Conservation (phyloP, 64 coral and sea anemone genomes). For the Montipora cactus region DNA sequence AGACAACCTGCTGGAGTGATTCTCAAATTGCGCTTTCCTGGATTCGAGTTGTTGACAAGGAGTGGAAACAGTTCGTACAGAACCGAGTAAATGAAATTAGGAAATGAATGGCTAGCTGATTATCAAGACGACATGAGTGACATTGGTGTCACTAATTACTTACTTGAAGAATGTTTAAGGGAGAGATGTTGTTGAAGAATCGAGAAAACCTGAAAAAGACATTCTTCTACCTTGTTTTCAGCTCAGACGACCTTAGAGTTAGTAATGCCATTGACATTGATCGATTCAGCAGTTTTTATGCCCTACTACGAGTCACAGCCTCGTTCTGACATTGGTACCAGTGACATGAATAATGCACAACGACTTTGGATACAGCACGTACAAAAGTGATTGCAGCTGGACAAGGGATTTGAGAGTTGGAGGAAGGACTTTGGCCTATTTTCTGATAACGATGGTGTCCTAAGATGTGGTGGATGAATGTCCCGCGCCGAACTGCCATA, state of each 20-base stretch:
- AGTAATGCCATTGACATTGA: too few relatives aligned
- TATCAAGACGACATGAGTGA: background rate
- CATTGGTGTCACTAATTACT: background rate
- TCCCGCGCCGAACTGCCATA: too few relatives aligned
- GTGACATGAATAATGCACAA: background rate
- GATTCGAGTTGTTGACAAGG: background rate
- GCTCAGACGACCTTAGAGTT: background rate
- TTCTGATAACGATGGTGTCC: background rate
- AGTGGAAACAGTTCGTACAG: conserved; percentile 40
- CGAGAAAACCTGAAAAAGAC: conserved; percentile 16
- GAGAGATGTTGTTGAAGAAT: conserved; percentile 18
- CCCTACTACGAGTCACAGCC: too few relatives aligned
- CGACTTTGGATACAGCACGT: background rate
- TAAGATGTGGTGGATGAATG: too few relatives aligned
- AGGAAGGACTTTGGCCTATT: background rate
- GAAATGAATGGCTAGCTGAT: conserved; percentile 10
- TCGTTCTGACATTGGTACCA: background rate
- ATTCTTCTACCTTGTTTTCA: background rate
- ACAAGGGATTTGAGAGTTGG: background rate
- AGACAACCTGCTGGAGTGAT: conserved; percentile 15
- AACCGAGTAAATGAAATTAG: conserved; percentile 31
- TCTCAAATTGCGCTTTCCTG: background rate
- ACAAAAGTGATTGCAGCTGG: background rate
- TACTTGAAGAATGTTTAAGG: background rate
- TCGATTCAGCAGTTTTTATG: too few relatives aligned